These are phyloP conservation scores for Sebastes baramenuke DNA, from an alignment of 2,797 vertebrate species.

Conservation along the genomic window DNA sequence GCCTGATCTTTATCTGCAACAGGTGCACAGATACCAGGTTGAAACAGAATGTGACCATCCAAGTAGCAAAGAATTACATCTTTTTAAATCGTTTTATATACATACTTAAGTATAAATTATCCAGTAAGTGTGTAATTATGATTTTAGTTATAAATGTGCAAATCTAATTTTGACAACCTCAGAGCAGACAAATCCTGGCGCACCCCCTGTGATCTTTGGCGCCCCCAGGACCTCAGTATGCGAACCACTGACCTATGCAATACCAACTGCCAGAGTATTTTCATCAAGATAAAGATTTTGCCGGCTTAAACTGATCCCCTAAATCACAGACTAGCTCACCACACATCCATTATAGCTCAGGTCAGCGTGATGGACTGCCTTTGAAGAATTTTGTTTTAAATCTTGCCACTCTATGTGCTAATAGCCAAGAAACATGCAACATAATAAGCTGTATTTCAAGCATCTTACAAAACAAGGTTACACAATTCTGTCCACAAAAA, in stretches of 20 bases:
- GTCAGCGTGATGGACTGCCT: not conserved
- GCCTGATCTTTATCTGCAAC: too few relatives aligned
- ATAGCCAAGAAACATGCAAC: not conserved
- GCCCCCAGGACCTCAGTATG: too few relatives aligned
- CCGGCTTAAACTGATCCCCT: slow-evolving; percentile 11
- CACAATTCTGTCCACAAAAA: not conserved
- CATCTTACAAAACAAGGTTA: not conserved
- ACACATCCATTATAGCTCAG: slow-evolving; percentile 8
- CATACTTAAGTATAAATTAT: not conserved
- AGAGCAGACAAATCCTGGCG: too few relatives aligned
- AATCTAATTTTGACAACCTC: too few relatives aligned
- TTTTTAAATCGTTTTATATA: not conserved
- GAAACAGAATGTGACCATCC: too few relatives aligned
- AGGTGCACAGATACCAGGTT: too few relatives aligned
- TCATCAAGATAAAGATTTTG: slow-evolving; percentile 24
- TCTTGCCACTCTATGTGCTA: not conserved
- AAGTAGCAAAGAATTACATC: too few relatives aligned
- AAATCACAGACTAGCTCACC: slow-evolving; percentile 3
- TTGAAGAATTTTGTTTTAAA: not conserved
- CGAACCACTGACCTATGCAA: not conserved
- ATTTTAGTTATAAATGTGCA: not conserved
- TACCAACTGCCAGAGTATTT: not conserved
- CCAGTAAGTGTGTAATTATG: not conserved
- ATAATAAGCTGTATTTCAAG: not conserved
- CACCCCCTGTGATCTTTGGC: too few relatives aligned